These are phyloP conservation scores for Semnornis frantzii DNA, from an alignment of 2,113 vertebrate genomes.

Conservation along the genomic window DNA sequence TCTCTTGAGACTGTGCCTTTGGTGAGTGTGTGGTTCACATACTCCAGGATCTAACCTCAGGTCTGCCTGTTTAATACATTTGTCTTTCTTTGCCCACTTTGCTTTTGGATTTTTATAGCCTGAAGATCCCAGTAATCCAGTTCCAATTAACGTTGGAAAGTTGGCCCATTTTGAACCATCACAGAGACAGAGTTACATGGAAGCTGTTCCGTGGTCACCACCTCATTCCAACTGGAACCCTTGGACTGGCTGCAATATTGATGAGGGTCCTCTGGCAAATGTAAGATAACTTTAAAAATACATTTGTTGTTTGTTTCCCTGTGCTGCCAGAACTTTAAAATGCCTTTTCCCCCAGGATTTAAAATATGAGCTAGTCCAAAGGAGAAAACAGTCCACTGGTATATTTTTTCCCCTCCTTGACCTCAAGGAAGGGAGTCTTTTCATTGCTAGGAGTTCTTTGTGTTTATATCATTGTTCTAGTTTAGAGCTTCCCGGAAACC, in stretches of 20 bases:
- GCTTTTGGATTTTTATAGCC: slow-evolving; percentile 72
- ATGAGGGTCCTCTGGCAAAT: slow-evolving; percentile 94
- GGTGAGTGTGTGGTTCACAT: slow-evolving; percentile 64
- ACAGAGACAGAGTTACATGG: slow-evolving; percentile 81
- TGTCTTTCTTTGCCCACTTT: background rate
- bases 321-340: background rate
- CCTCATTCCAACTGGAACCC: slow-evolving; percentile 99
- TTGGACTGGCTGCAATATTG: slow-evolving; percentile 97
- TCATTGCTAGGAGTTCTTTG: background rate
- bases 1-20: slow-evolving; percentile 77
- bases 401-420: background rate
- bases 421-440: background rate
- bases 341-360: background rate
- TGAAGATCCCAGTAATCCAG: slow-evolving; percentile 76
- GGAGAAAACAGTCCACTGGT: background rate
- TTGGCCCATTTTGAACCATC: slow-evolving; percentile 92
- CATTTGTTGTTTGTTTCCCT: background rate
- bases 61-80: background rate
- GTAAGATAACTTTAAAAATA: background rate
- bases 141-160: slow-evolving; percentile 86
- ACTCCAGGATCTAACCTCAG: background rate
- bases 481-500: no score
- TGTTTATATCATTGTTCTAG: background rate
- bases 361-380: background rate
- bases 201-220: slow-evolving; percentile 96